Evolutionary conservation across 2,797 vertebrate species (phyloP).

Genomic region (Thripadectes ignobilis): DNA sequence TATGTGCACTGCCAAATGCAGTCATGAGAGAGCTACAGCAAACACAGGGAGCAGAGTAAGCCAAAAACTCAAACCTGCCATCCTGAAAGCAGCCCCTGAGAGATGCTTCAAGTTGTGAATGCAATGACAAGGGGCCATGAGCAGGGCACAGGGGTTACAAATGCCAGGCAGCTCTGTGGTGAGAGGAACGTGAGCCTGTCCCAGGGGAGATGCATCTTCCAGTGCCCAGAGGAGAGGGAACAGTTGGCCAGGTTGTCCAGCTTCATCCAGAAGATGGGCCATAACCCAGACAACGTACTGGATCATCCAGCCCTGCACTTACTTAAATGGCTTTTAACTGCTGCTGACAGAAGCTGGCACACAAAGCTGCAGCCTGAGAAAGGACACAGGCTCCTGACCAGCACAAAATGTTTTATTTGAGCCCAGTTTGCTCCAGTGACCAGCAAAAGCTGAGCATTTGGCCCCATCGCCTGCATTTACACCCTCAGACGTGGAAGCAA

Average conservation of each 20-base stretch:
- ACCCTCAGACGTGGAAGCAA: not conserved
- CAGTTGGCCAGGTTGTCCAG: not conserved
- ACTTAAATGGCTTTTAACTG: not conserved
- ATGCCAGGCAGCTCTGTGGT: accelerated
- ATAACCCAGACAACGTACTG: not conserved
- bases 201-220: not conserved
- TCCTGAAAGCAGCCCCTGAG: not conserved
- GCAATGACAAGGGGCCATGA: accelerated
- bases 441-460: not conserved
- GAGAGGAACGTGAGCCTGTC: not conserved
- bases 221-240: not conserved
- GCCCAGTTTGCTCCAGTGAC: not conserved
- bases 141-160: accelerated
- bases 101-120: not conserved
- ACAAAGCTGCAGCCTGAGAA: not conserved
- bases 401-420: not conserved
- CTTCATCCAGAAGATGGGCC: not conserved
- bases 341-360: not conserved
- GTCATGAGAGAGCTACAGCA: not conserved
- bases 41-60: not conserved
- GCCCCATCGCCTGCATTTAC: not conserved
- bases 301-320: not conserved
- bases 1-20: not conserved
- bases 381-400: not conserved
- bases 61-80: not conserved